Evolutionary conservation across 2,113 vertebrate species (phyloP), one percentile per base, ranked within the genome.

Genomic region (Terrapene triunguis): DNA sequence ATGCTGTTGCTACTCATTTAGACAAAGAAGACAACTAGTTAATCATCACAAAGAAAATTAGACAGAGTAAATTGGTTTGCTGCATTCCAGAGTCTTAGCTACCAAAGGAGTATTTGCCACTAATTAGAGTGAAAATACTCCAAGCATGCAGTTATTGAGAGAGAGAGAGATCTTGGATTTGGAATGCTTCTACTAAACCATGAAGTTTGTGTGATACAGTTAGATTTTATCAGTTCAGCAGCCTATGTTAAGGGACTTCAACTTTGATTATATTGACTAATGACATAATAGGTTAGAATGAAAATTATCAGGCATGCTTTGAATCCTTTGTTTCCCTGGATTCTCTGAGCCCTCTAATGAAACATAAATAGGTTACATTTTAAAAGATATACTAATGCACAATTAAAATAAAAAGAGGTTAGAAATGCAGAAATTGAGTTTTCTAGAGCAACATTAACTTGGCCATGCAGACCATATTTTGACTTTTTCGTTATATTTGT

Each of bases 61-160:
- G 97, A 89, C 88, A 97, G 97, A 98, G 89, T 91, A 96, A 97
- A 98, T 98, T 97, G 96, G 89, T 97, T 97, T 97, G 44, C 97
- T 94, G 55, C 96, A 97, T 98, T 98, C 93, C 96, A 91, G 95
- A 94, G 89, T 90, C 96, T 91, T 93, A 96, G 97, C 95, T 97
- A 94, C 80, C 7, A 92, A 96, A 97, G 88, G 48, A 94, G 53
- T 94, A 79, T 95, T 89, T 97, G 96, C 76, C 87, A 88, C 96
- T 98, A 97, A 97, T 98, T 97, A 97, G 95, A 89, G 83, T 91
- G 87, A 95, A 98, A 97, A 93, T 94, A 82, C 50, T 86, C 84
- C 76, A 29, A 80, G 82, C 65, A 84, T 96, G 95, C 81, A 95
- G 69, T 96, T 97, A 89, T 95, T 85, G 78, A 55, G 51, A 87